Base-by-base conservation (phyloP, 2,113 vertebrate genomes). In the Microtus richardsoni region DNA sequence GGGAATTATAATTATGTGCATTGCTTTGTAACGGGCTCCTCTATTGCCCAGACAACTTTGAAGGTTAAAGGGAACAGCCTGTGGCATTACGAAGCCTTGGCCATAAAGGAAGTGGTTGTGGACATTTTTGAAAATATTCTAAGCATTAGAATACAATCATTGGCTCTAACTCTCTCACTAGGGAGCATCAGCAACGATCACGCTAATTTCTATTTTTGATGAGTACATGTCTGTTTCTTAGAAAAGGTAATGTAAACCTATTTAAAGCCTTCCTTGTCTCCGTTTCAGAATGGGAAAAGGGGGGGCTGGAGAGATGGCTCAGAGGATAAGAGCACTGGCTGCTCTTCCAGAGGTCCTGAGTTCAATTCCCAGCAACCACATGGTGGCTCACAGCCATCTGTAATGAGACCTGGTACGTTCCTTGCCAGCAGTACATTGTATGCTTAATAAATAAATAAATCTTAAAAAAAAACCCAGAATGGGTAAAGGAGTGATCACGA, bases 61-160 rank as follows among this genome's bases (percentile, higher is more conserved):
- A 96, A 96, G 73, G 85, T 73, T 96, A 92, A 91, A 96, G 70
- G 62, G 77, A 93, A 89, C 92, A 96, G 49, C 10, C 30, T 54
- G 24, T 52, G 47, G 54, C 47, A 12, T 78, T 95, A 70, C 68
- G 54, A 74, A 93, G 36, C 68, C 41, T 74, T 36, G 11, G 66
- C 73, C 88, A 4, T 80, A 74, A 22, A 39, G 44, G 83, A 92
- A 88, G 80, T 17, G 41, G 17, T 33, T 73, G 79, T 85, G 66
- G 83, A 41, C 60, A 93, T 19, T 64, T 82, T 8, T 86, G 85
- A 93, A 96, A 95, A 64, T 73, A 83, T 78, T 80, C 62, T 78
- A 95, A 94, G 75, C 54, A 85, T 88, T 80, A 28, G 83, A 89
- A 92, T 58, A 91, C 30, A 75, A 68, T 93, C 58, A 83, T 10